Evolutionary conservation across 2,113 vertebrate species (phyloP).

Genomic region (Campylorhamphus procurvoides): DNA sequence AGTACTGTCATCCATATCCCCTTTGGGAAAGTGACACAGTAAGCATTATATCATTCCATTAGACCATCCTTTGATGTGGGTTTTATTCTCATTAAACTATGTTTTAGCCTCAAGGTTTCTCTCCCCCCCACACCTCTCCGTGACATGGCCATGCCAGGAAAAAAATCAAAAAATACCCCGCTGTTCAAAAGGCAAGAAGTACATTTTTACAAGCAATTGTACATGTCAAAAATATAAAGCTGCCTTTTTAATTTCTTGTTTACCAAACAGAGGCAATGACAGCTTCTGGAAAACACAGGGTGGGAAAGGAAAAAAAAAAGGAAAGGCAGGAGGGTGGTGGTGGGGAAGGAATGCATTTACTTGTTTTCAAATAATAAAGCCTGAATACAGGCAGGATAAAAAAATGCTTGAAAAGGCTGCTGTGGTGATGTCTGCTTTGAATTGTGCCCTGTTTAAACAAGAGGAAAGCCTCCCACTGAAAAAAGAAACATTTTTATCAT

Average conservation of each 20-base stretch:
- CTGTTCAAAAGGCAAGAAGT: slow-evolving; percentile 38
- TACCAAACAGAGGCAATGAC: slow-evolving; percentile 23
- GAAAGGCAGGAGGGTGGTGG: neutral
- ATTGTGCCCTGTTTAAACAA: slow-evolving; percentile 51
- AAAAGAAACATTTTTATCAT: slow-evolving; percentile 65
- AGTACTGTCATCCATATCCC: slow-evolving; percentile 47
- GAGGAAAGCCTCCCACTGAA: slow-evolving; percentile 53
- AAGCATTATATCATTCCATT: slow-evolving; percentile 57
- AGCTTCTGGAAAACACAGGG: neutral
- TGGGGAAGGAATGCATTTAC: slow-evolving; percentile 26
- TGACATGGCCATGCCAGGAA: neutral
- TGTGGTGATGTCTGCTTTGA: slow-evolving; percentile 36
- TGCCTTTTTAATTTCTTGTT: slow-evolving; percentile 42
- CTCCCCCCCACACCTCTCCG: neutral
- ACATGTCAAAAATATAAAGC: slow-evolving; percentile 43
- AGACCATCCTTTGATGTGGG: slow-evolving; percentile 54
- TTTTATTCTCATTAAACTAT: slow-evolving; percentile 60
- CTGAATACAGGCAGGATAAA: slow-evolving; percentile 15
- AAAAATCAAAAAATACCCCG: neutral
- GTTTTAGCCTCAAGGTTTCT: slow-evolving; percentile 50
- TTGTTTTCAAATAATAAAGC: slow-evolving; percentile 62
- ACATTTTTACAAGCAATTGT: slow-evolving; percentile 29
- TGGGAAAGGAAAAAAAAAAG: neutral
- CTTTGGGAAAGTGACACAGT: slow-evolving; percentile 59
- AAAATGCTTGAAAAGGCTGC: slow-evolving; percentile 32